Evolutionary conservation across 2,797 vertebrate species (phyloP), one percentile per base, ranked within the genome.

Genomic region (Tapirus indicus): DNA sequence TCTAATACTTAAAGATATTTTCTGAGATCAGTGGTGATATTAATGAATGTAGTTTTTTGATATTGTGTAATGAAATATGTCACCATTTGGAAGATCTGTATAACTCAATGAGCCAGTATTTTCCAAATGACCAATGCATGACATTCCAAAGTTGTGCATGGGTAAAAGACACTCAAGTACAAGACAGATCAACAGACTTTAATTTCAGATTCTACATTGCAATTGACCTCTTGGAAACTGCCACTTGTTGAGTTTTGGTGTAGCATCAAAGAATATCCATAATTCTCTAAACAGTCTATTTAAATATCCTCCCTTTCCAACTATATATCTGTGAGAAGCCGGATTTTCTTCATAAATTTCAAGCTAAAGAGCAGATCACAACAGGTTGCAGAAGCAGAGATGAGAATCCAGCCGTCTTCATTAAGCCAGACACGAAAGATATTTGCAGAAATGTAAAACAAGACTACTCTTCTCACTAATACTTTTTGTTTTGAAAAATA

Each of bases 331-430:
- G 10, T 64, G 32, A 79, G 10, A 75, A 35, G 60, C 21, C n/a
- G 56, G n/a, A 14, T 79, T 87, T 89, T 93, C 68, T 95, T 82
- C 68, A 92, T 23, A 69, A 74, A 52, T 82, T 84, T 93, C 25
- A 35, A 60, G 11, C 7, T 74, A 78, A 85, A 32, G 6, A 78
- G 78, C 35, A 10, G 12, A n/a, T 56, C 38, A 71, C 16, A 66
- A 78, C n/a, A 93, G 66, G 54, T 4, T 56, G n/a, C 13, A 72
- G 9, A 92, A 96, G n/a, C 54, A 78, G 58, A 25, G 35, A 54
- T 14, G 27, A 95, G 49, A 95, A 49, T 38, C 54, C 14, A n/a
- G 44, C 18, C 84, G 29, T 68, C 49, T 60, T 93, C 69, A 20
- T 41, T 52, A 38, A 96, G 32, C 12, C 18, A 79, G 60, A 38